These are phyloP conservation scores for Plagodis pulveraria DNA, from an alignment of 2,888 invertebrate species.

Conservation along the genomic window DNA sequence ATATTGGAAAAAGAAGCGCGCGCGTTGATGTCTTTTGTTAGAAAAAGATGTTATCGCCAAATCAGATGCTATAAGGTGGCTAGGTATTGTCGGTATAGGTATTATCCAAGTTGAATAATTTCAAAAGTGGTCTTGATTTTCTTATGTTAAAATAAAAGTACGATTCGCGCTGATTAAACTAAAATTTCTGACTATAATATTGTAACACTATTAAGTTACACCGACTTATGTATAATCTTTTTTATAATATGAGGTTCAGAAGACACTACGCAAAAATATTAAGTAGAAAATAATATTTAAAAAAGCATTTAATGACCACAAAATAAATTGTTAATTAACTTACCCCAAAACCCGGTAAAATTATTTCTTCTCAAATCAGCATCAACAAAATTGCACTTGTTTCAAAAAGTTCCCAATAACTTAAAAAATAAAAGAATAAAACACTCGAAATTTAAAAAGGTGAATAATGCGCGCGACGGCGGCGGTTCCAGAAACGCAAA, in stretches of 20 bases:
- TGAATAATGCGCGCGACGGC: constrained; percentile 37
- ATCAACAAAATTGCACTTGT: constrained; percentile 10
- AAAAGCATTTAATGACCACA: background rate
- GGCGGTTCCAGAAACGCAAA: constrained; percentile 52
- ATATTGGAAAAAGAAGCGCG: constrained; percentile 21
- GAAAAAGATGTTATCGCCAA: constrained; percentile 8
- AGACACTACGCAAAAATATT: too few relatives aligned
- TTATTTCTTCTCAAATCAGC: constrained; percentile 13
- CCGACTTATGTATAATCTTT: too few relatives aligned
- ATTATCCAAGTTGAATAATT: too few relatives aligned
- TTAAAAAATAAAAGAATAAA: constrained; percentile 23
- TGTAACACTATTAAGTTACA: too few relatives aligned
- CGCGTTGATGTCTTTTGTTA: constrained; percentile 71
- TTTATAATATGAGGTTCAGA: too few relatives aligned
- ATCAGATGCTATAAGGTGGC: too few relatives aligned
- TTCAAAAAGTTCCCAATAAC: constrained; percentile 20
- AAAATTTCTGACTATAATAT: too few relatives aligned
- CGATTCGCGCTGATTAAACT: too few relatives aligned
- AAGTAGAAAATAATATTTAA: background rate
- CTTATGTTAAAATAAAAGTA: too few relatives aligned
- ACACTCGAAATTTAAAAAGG: constrained; percentile 48
- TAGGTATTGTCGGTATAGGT: too few relatives aligned
- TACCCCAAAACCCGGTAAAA: constrained; percentile 25
- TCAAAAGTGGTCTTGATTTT: too few relatives aligned
- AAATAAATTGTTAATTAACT: background rate